Percentiles rank a stretch among this genome's conserved stretches.
Conservation (phyloP, 2,113 vertebrate genomes). For the Osmerus mordax region DNA sequence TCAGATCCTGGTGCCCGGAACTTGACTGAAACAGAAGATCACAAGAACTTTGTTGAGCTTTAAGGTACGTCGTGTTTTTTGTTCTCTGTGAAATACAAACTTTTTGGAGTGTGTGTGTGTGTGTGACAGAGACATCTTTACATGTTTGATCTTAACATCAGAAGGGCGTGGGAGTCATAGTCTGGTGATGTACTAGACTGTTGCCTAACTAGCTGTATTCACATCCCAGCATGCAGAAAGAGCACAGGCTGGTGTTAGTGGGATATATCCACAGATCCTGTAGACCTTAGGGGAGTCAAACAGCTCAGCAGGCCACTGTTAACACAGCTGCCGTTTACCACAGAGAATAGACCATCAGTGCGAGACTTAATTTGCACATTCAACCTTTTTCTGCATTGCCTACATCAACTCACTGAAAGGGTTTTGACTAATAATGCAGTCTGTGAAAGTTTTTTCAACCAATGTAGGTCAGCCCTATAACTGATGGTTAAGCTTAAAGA, state of each 20-base stretch:
- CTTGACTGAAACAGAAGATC: no score
- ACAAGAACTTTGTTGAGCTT: no score
- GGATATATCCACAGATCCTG: conserved; percentile 41
- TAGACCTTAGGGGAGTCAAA: conserved; percentile 33
- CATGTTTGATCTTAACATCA: neutral
- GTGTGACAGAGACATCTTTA: neutral
- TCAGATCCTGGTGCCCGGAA: no score
- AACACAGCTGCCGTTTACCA: conserved; percentile 33
- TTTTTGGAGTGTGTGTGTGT: conserved; percentile 8
- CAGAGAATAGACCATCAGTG: conserved; percentile 32
- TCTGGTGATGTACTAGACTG: conserved; percentile 13
- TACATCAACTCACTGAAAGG: no score
- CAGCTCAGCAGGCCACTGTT: conserved; percentile 25
- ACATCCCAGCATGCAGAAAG: conserved; percentile 31
- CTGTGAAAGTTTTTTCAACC: no score
- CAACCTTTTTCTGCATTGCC: conserved; percentile 1
- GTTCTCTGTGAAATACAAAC: no score
- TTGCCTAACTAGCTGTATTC: conserved; percentile 21
- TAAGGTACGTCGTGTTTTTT: no score
- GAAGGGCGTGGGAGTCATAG: conserved; percentile 18
- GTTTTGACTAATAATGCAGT: no score
- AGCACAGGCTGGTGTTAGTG: conserved; percentile 36
- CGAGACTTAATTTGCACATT: conserved; percentile 13
- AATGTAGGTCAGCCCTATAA: no score
- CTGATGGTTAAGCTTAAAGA: conserved; percentile 13